Evolutionary conservation across 2,113 vertebrate species (phyloP).

Genomic region (Muntiacus muntjak): DNA sequence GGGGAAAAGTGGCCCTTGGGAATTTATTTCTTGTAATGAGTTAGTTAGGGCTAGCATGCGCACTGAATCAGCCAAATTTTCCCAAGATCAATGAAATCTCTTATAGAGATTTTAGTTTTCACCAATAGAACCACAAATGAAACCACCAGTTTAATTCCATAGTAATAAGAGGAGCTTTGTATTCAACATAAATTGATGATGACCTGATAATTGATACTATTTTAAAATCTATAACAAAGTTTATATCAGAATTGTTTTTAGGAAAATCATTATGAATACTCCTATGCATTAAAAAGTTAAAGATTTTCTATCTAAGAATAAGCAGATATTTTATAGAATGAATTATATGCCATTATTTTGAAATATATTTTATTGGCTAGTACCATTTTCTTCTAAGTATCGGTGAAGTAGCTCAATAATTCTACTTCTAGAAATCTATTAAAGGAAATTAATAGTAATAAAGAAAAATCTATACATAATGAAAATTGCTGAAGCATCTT

Average conservation of each 20-base stretch:
- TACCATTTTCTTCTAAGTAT: background rate
- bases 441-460: background rate
- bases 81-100: background rate
- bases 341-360: background rate
- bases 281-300: background rate
- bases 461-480: background rate
- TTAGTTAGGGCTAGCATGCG: background rate
- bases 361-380: background rate
- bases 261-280: background rate
- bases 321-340: background rate
- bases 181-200: background rate
- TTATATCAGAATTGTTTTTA: background rate
- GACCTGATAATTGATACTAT: background rate
- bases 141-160: background rate
- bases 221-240: background rate
- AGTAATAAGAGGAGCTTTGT: background rate
- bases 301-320: background rate
- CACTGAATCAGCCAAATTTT: background rate
- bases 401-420: background rate
- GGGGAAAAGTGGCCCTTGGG: background rate
- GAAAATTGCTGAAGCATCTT: background rate
- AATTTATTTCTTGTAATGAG: background rate
- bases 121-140: background rate
- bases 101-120: background rate
- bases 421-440: background rate